These are phyloP conservation scores for Ctenoplectra terminalis DNA, from an alignment of 1,140 invertebrate genomes.

Conservation along the genomic window DNA sequence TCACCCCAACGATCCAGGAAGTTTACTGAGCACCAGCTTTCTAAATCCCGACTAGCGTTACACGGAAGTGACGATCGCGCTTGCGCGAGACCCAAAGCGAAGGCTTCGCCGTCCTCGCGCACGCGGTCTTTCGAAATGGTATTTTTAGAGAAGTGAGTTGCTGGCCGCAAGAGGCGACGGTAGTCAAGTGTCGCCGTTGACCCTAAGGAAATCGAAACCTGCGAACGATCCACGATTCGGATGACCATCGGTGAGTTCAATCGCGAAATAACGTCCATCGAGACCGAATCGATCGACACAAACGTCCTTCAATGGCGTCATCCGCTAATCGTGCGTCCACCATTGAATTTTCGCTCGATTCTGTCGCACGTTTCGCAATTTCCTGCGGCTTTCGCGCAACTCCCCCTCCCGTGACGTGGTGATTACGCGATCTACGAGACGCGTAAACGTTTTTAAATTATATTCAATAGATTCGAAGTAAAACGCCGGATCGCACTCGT, in stretches of 20 bases:
- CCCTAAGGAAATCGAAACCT: conserved; percentile 53
- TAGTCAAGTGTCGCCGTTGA: conserved; percentile 61
- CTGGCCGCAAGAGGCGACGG: conserved; percentile 51
- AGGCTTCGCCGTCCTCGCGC: conserved; percentile 45
- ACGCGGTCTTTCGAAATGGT: conserved; percentile 68
- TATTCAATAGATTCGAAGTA: neutral
- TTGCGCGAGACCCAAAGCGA: conserved; percentile 38
- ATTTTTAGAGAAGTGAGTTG: conserved; percentile 69
- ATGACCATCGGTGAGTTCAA: conserved; percentile 56
- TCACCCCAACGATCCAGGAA: neutral
- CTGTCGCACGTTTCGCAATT: neutral
- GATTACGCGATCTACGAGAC: neutral
- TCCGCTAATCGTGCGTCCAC: too few species aligned
- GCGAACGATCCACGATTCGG: conserved; percentile 26
- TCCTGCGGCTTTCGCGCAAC: neutral
- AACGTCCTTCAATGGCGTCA: too few species aligned
- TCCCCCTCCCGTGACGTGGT: neutral
- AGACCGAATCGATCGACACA: too few species aligned
- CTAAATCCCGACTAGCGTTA: neutral
- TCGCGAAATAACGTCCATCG: neutral
- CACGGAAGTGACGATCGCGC: conserved; percentile 38
- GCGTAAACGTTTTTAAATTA: neutral
- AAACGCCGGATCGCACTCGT: neutral
- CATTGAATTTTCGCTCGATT: neutral
- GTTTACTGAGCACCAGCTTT: conserved; percentile 1